Evolutionary conservation across 2,888 invertebrate species (phyloP), one percentile per base, ranked within the genome.

Genomic region (Diaperis boleti): DNA sequence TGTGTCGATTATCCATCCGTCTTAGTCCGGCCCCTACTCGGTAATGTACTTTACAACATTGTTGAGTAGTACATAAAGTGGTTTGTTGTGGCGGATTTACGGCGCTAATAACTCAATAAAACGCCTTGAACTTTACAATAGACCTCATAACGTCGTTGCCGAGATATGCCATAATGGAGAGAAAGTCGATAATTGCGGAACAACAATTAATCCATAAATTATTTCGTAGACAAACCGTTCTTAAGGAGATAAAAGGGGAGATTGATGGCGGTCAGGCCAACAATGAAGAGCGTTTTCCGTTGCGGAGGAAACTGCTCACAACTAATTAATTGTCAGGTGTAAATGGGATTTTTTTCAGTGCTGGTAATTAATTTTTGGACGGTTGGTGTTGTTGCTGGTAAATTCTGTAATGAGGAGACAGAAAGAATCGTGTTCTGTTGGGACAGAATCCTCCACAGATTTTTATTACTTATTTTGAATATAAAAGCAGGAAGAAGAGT

Each of bases 121-220:
- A 56, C 56, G 56, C 56, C 56, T 56, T 56, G 56, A 56, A 56
- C 56, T 56, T 56, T 56, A 56, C 45, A 56, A 56, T 56, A 45
- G 56, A 45, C 20, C 45, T 45, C 56, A 54, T 54, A 56, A 56
- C 44, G 33, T 29, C 33, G 41, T 14, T 20, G 35, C 37, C 29
- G 54, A 54, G 54, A 54, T 54, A 41, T 52, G 44, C 56, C 37
- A 33, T 33, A 52, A 52, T 59, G 41, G 52, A 59, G 59, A 42
- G 59, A 59, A 59, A 59, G 59, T 59, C 52, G 59, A 59, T 59
- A 59, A 59, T 59, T 59, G 59, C 52, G 52, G 52, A 59, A 59
- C 50, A 52, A 52, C 59, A 59, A 59, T 59, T 59, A 59, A 52
- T 52, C 52, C 33, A 42, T 50, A 59, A 59, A 59, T 59, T 59